Percentiles rank a stretch among this genome's conserved stretches.
Evolutionary conservation across 2,888 invertebrate species (phyloP).

Genomic region (Tetropium fuscum): DNA sequence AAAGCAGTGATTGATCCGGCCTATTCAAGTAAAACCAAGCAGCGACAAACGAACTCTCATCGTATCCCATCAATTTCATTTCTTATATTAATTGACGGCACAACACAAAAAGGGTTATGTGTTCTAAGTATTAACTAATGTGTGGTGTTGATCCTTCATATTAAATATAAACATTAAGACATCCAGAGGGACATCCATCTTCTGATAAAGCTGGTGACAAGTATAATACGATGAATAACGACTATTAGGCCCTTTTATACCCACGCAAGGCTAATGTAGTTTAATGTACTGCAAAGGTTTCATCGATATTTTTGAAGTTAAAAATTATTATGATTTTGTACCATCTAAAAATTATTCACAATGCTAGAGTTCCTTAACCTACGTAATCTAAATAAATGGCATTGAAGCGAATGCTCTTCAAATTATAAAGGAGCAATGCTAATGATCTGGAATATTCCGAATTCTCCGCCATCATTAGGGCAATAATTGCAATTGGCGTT

Average conservation of each 20-base stretch:
- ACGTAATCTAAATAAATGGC: no score
- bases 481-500: constrained; percentile 31
- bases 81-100: constrained; percentile 32
- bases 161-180: constrained; percentile 55
- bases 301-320: no score
- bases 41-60: no score
- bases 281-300: no score
- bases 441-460: constrained; percentile 35
- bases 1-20: no score
- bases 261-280: no score
- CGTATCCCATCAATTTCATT: constrained; percentile 34
- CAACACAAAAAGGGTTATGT: constrained; percentile 34
- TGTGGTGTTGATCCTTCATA: constrained; percentile 51
- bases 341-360: no score
- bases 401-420: constrained; percentile 23
- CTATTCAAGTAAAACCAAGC: constrained; percentile 2
- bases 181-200: constrained; percentile 53
- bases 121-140: constrained; percentile 40
- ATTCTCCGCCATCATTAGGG: constrained; percentile 32
- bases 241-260: constrained; percentile 32
- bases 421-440: constrained; percentile 33
- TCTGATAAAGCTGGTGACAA: constrained; percentile 53
- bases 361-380: no score
- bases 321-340: no score
- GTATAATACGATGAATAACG: constrained; percentile 52